These are phyloP conservation scores for Biston betularia DNA, from an alignment of 2,888 invertebrate genomes.

Conservation along the genomic window DNA sequence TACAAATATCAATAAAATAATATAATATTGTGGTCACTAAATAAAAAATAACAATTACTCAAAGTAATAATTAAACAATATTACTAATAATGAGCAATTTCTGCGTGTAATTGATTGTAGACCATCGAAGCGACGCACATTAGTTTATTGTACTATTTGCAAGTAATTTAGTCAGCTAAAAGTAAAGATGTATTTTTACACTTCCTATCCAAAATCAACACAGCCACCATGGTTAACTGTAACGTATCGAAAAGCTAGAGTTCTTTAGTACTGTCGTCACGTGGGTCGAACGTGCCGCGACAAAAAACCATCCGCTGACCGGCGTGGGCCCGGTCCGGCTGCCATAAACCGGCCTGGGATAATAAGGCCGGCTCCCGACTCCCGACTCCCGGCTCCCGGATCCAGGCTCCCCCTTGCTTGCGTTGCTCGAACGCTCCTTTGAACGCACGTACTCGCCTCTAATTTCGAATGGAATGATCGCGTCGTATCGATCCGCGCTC, in stretches of 20 bases:
- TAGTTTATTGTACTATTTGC: too few relatives aligned
- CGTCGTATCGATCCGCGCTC: constrained; percentile 42
- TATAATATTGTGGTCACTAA: too few relatives aligned
- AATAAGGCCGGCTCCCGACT: constrained; percentile 54
- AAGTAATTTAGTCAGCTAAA: too few relatives aligned
- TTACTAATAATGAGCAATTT: too few relatives aligned
- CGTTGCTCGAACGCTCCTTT: constrained; percentile 73
- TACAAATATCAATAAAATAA: too few relatives aligned
- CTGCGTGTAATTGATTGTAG: too few relatives aligned
- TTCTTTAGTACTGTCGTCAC: constrained; percentile 8
- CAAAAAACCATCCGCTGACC: constrained; percentile 77
- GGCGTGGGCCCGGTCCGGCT: constrained; percentile 63
- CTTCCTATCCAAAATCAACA: neutral
- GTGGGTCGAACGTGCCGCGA: constrained; percentile 71
- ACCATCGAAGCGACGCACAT: too few relatives aligned
- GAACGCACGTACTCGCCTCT: constrained; percentile 77
- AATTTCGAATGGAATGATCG: constrained; percentile 70
- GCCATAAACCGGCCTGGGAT: constrained; percentile 71
- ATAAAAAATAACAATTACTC: too few relatives aligned
- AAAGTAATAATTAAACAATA: too few relatives aligned
- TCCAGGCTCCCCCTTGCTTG: constrained; percentile 63
- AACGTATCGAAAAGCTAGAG: neutral
- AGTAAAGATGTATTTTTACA: too few relatives aligned
- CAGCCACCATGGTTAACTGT: constrained; percentile 6
- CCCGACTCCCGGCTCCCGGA: constrained; percentile 50